Percentiles rank a stretch among this genome's conserved stretches.
Evolutionary conservation across 2,888 invertebrate genomes (phyloP).

Genomic region (Dioctria rufipes): DNA sequence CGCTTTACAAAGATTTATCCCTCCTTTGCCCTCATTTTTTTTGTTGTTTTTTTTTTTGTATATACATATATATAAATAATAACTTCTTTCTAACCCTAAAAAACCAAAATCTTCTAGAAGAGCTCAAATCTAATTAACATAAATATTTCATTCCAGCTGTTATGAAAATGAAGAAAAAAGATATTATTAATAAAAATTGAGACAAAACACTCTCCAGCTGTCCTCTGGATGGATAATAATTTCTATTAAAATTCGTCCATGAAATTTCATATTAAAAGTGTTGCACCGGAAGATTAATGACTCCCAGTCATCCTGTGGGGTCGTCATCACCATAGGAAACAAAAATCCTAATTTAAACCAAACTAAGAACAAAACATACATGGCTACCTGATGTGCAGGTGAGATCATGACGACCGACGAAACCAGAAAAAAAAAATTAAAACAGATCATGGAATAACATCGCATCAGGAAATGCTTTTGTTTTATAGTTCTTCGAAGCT

Average conservation of each 20-base stretch:
- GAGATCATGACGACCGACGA: conserved; percentile 14
- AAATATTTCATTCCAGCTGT: too few species aligned
- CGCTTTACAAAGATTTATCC: too few species aligned
- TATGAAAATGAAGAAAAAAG: too few species aligned
- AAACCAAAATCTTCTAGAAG: too few species aligned
- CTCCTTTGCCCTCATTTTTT: too few species aligned
- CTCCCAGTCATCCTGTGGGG: conserved; percentile 29
- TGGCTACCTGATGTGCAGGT: conserved; percentile 45
- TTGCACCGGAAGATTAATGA: conserved; percentile 46
- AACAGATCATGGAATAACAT: conserved; percentile 34
- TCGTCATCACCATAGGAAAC: conserved; percentile 21
- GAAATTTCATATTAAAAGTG: conserved; percentile 35
- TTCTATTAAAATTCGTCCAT: conserved; percentile 2
- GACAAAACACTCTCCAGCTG: too few species aligned
- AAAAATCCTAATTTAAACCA: not conserved
- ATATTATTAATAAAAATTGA: too few species aligned
- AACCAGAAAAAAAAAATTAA: conserved; percentile 24
- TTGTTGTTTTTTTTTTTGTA: too few species aligned
- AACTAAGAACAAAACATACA: conserved; percentile 22
- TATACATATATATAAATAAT: too few species aligned
- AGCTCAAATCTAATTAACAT: too few species aligned
- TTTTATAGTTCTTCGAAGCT: conserved; percentile 47
- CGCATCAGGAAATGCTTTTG: conserved; percentile 51
- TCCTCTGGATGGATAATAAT: too few species aligned
- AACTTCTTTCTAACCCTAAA: too few species aligned